Percentiles rank a stretch among this genome's conserved stretches.
Evolutionary conservation across 92 coral and sea anemone species (phyloP).

Genomic region (Heliopora coerulea): DNA sequence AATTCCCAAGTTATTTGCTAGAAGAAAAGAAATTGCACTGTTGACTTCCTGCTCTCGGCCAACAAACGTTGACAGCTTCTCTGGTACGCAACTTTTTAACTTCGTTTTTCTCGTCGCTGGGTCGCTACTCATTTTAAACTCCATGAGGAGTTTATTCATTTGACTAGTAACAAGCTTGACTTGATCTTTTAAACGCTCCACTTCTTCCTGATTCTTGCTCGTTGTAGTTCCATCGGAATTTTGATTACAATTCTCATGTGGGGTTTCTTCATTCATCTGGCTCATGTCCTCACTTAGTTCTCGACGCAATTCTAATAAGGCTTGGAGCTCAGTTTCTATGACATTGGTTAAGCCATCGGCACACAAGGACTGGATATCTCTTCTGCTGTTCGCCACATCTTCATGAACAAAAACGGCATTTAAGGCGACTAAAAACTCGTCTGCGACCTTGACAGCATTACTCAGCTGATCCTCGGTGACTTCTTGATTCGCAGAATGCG

Average conservation of each 20-base stretch:
- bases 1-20: background rate
- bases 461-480: background rate
- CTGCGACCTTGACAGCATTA: no score
- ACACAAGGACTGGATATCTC: no score
- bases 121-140: background rate
- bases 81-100: background rate
- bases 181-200: background rate
- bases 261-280: background rate
- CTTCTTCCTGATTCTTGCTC: background rate
- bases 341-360: no score
- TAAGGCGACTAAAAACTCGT: no score
- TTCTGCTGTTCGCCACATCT: no score
- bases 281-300: background rate
- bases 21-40: background rate
- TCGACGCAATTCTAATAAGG: background rate
- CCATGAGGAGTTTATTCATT: background rate
- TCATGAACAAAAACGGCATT: no score
- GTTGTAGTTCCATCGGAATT: no score
- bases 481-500: constrained; percentile 37
- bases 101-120: background rate
- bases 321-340: no score
- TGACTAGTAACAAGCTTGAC: background rate
- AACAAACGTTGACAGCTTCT: background rate
- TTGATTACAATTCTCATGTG: background rate
- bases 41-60: background rate